Base-by-base conservation (phyloP, 2,888 invertebrate species). In the Lasioglossum leucozonium region DNA sequence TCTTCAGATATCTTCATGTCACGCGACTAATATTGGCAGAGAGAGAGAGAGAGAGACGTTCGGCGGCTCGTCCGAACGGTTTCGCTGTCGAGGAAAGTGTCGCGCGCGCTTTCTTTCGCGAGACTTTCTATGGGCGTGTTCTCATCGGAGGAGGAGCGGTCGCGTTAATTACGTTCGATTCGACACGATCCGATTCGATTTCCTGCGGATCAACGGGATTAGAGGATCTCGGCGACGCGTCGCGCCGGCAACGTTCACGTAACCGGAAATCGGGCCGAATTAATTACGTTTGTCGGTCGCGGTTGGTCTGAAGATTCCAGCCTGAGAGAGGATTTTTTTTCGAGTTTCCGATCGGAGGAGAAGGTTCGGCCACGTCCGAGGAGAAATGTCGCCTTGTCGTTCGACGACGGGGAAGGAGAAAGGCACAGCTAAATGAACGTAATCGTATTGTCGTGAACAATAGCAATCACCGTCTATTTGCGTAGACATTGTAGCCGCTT, bases 391-490 rank as follows among this genome's bases (percentile, higher is more conserved):
- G 22, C n/a, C n/a, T n/a, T n/a, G n/a, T 40, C 40, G 40, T 40
- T 69, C 1, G 13, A 40, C 13, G n/a, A n/a, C 40, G 40, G n/a
- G 44, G n/a, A n/a, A n/a, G n/a, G 42, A 42, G 71, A 71, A 37
- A 71, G 71, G 6, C 16, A 37, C 0, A 13, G 26, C 0, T 62
- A 62, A 72, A 79, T 40, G 26, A 67, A 40, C 26, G 72, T 34
- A 18, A 44, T 44, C 67, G 65, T 58, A 47, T 30, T 78, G 51
- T 72, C 62, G 44, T n/a, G 75, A 84, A 82, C 84, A 78, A 78
- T 84, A 67, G 55, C 77, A 55, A 82, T 84, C 82, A 78, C 72
- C 72, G 78, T 78, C 74, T 22, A 75, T 82, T 75, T 51, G 78
- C 82, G 73, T 51, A 51, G 22, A 72, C 75, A 77, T 78, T 79